A percentile compares a stretch with the other conserved stretches of the same genome.
Conservation (phyloP, 1,140 invertebrate genomes). For the Mactra quadrangularis region DNA sequence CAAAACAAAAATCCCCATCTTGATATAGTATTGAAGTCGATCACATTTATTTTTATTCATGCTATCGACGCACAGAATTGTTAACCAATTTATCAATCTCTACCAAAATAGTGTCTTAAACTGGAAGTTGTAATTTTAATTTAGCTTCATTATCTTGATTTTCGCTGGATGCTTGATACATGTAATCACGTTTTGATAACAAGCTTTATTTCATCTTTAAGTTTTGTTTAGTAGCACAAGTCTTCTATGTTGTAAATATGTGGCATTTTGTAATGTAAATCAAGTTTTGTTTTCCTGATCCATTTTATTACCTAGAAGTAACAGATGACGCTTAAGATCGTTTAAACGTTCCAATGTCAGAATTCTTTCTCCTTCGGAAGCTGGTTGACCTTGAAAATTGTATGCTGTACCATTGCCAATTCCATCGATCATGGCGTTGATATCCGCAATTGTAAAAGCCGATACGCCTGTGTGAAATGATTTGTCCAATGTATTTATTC, state of each 20-base stretch:
- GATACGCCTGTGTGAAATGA: too few relatives aligned
- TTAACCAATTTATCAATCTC: too few relatives aligned
- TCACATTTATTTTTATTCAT: too few relatives aligned
- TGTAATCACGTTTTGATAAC: background rate
- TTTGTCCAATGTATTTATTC: background rate
- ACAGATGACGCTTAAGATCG: background rate
- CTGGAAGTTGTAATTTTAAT: too few relatives aligned
- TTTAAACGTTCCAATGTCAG: slow-evolving; percentile 1
- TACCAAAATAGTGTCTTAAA: too few relatives aligned
- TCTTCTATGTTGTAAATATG: too few relatives aligned
- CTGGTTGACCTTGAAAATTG: slow-evolving; percentile 26
- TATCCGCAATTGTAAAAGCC: slow-evolving; percentile 1
- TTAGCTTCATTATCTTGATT: background rate
- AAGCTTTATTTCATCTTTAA: background rate
- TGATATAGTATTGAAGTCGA: too few relatives aligned
- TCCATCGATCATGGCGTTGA: slow-evolving; percentile 1
- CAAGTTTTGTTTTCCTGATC: background rate
- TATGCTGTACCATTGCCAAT: background rate
- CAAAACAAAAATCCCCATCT: too few relatives aligned
- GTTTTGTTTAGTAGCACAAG: background rate
- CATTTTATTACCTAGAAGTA: background rate
- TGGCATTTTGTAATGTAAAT: background rate
- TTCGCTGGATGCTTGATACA: background rate
- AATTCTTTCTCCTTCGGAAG: background rate
- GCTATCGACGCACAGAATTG: too few relatives aligned